Conservation (phyloP, 2,888 invertebrate genomes). For the Hemicrepidius hirtus region DNA sequence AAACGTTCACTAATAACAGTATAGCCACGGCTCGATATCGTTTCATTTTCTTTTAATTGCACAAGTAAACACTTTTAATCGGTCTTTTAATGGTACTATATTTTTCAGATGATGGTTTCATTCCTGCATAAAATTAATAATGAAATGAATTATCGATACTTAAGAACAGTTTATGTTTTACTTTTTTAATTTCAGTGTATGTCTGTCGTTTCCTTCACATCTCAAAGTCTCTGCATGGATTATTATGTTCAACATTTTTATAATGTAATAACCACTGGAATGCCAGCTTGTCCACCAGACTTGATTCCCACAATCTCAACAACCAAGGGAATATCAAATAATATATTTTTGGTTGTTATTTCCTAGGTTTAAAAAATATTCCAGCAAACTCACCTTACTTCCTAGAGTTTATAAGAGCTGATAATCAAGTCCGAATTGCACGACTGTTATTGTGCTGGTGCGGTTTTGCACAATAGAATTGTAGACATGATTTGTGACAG, state of each 20-base stretch:
- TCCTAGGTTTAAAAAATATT: constrained; percentile 7
- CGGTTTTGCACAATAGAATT: constrained; percentile 36
- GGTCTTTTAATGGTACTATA: constrained; percentile 10
- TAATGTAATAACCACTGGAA: too few relatives aligned
- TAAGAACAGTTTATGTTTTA: neutral
- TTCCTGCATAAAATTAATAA: constrained; percentile 23
- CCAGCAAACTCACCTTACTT: constrained; percentile 8
- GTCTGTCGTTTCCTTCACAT: too few relatives aligned
- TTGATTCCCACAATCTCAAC: too few relatives aligned
- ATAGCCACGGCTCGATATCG: constrained; percentile 24
- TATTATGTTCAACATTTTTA: too few relatives aligned
- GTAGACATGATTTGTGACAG: constrained; percentile 43
- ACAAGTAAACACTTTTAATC: constrained; percentile 22
- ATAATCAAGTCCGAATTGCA: constrained; percentile 33
- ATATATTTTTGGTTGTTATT: too few relatives aligned
- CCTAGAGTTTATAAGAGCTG: constrained; percentile 32
- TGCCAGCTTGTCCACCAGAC: too few relatives aligned
- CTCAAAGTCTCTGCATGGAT: too few relatives aligned
- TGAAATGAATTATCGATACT: neutral
- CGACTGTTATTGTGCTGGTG: constrained; percentile 22
- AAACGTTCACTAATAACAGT: constrained; percentile 28
- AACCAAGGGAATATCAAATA: too few relatives aligned
- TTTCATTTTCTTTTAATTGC: constrained; percentile 24
- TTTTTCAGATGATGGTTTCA: neutral
- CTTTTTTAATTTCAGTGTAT: too few relatives aligned